Evolutionary conservation across 2,888 invertebrate species (phyloP).

Genomic region (Apamea anceps): DNA sequence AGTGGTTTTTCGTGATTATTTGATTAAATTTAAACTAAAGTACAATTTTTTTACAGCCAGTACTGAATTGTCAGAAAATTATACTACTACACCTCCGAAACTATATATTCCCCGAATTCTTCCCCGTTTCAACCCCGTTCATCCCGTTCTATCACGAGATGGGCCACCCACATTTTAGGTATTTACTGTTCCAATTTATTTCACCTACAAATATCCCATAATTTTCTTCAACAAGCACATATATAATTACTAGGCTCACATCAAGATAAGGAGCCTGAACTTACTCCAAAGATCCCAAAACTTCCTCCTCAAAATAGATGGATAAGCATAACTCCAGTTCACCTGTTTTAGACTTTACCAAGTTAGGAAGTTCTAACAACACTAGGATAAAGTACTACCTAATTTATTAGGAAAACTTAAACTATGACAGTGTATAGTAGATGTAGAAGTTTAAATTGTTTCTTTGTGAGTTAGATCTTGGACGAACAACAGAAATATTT

Average conservation of each 20-base stretch:
- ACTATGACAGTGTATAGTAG: constrained; percentile 66
- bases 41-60: too few species aligned
- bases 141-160: neutral
- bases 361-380: constrained; percentile 72
- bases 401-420: constrained; percentile 82
- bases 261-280: constrained; percentile 40
- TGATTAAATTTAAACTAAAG: too few species aligned
- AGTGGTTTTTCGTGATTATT: too few species aligned
- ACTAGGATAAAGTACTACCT: constrained; percentile 77
- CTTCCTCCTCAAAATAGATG: constrained; percentile 62
- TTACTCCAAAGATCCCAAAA: constrained; percentile 49
- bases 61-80: too few species aligned
- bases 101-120: too few species aligned
- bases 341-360: constrained; percentile 65
- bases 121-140: too few species aligned
- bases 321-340: constrained; percentile 65
- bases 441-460: constrained; percentile 67
- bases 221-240: constrained; percentile 8
- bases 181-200: neutral
- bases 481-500: constrained; percentile 43
- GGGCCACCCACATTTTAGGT: neutral
- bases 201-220: neutral
- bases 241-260: constrained; percentile 39
- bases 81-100: too few species aligned
- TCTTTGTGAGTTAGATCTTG: constrained; percentile 56